A percentile compares a stretch with the other conserved stretches of the same genome.
These are phyloP conservation scores for Macropodus opercularis DNA, from an alignment of 2,797 vertebrate genomes.

Conservation along the genomic window DNA sequence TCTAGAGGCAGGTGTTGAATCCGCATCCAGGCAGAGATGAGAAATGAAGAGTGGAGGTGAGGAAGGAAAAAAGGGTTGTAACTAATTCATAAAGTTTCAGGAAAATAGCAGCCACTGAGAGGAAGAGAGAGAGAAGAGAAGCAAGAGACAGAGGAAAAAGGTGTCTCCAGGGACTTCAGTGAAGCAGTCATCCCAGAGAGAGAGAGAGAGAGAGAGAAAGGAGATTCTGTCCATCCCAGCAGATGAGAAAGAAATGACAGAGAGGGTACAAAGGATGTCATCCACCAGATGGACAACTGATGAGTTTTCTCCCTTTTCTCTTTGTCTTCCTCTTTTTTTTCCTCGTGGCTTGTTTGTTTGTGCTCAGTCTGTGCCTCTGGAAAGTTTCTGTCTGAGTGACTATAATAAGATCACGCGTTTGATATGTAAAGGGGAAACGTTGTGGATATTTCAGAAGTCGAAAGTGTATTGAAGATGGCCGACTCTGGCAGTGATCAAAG, in stretches of 20 bases:
- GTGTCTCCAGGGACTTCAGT: slow-evolving; percentile 82
- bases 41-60: slow-evolving; percentile 68
- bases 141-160: slow-evolving; percentile 68
- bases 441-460: slow-evolving; percentile 46
- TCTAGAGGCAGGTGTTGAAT: slow-evolving; percentile 79
- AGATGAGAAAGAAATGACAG: slow-evolving; percentile 85
- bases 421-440: slow-evolving; percentile 61
- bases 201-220: slow-evolving; percentile 47
- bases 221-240: slow-evolving; percentile 82
- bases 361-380: slow-evolving; percentile 64
- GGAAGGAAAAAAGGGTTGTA: slow-evolving; percentile 79
- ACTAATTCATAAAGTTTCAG: slow-evolving; percentile 88
- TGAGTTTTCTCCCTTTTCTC: slow-evolving; percentile 76
- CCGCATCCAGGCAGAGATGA: slow-evolving; percentile 64
- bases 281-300: slow-evolving; percentile 85
- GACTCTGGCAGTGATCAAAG: slow-evolving; percentile 63
- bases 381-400: slow-evolving; percentile 76
- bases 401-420: slow-evolving; percentile 71
- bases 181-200: slow-evolving; percentile 81
- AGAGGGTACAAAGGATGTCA: slow-evolving; percentile 85
- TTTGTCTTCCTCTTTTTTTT: slow-evolving; percentile 61
- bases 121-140: slow-evolving; percentile 59
- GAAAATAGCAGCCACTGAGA: slow-evolving; percentile 76
- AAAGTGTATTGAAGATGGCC: slow-evolving; percentile 63
- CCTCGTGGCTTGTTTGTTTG: slow-evolving; percentile 78